These are phyloP conservation scores for Junonia oenone DNA, from an alignment of 2,888 invertebrate species.

Conservation along the genomic window DNA sequence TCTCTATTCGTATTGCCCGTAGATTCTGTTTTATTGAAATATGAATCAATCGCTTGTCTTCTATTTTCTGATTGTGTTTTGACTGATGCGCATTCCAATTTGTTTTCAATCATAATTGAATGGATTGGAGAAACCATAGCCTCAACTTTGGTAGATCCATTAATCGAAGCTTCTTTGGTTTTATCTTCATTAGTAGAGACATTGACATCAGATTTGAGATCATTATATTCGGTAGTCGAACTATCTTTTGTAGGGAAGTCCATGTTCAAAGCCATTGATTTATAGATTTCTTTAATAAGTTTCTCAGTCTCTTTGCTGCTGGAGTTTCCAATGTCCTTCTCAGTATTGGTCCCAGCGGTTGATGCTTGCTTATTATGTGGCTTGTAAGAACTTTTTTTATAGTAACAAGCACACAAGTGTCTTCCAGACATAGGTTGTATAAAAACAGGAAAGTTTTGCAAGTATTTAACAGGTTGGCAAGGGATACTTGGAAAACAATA, in stretches of 20 bases:
- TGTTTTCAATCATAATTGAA: slow-evolving; percentile 14
- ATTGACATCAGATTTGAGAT: slow-evolving; percentile 27
- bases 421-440: slow-evolving; percentile 44
- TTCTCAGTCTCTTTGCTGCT: slow-evolving; percentile 54
- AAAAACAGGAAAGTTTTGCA: slow-evolving; percentile 55
- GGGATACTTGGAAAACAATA: slow-evolving; percentile 37
- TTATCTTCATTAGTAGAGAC: slow-evolving; percentile 10
- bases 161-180: slow-evolving; percentile 6
- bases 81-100: slow-evolving; percentile 9
- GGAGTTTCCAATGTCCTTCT: slow-evolving; percentile 27
- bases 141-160: slow-evolving; percentile 25
- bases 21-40: background rate
- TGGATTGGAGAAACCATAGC: slow-evolving; percentile 17
- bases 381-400: slow-evolving; percentile 34
- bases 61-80: slow-evolving; percentile 19
- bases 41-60: background rate
- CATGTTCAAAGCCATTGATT: slow-evolving; percentile 53
- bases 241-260: slow-evolving; percentile 44
- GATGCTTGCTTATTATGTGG: slow-evolving; percentile 17
- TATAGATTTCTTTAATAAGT: slow-evolving; percentile 67
- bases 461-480: slow-evolving; percentile 39
- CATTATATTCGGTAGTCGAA: slow-evolving; percentile 39
- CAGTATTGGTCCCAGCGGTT: slow-evolving; percentile 52
- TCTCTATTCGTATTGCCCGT: slow-evolving; percentile 1
- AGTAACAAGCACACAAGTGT: slow-evolving; percentile 44